Evolutionary conservation across 2,113 vertebrate genomes (phyloP).

Genomic region (Aldabrachelys gigantea): DNA sequence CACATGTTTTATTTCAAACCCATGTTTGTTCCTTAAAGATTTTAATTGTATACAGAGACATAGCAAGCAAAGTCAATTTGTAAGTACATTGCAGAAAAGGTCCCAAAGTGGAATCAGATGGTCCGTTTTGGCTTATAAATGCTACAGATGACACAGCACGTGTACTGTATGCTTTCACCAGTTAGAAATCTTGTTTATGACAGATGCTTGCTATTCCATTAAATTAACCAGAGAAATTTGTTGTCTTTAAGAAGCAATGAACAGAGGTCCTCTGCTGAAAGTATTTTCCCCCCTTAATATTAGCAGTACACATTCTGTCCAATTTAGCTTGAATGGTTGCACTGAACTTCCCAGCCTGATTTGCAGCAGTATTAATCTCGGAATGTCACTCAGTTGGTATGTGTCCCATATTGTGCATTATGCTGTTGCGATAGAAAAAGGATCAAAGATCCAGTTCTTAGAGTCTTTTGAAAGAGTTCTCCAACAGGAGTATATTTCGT

Average conservation of each 20-base stretch:
- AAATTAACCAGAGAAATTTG: not conserved
- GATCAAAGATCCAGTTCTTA: not conserved
- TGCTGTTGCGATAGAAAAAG: not conserved
- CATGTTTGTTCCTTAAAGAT: slow-evolving; percentile 31
- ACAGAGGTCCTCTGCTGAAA: not conserved
- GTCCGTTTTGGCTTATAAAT: slow-evolving; percentile 6
- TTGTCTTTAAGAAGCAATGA: not conserved
- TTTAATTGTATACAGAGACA: slow-evolving; percentile 19
- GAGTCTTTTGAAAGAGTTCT: not conserved
- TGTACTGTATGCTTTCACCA: not conserved
- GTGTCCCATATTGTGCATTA: not conserved
- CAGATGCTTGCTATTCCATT: not conserved
- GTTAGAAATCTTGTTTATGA: slow-evolving; percentile 7
- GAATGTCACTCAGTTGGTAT: not conserved
- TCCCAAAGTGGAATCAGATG: slow-evolving; percentile 54
- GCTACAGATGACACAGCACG: not conserved
- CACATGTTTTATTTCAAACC: slow-evolving; percentile 20
- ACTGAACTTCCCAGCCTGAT: not conserved
- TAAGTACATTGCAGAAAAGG: not conserved
- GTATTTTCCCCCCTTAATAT: not conserved
- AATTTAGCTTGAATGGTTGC: not conserved
- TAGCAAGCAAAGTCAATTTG: not conserved
- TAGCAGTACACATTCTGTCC: accelerated
- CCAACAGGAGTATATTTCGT: not conserved
- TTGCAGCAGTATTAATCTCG: not conserved